These are phyloP conservation scores for Strix uralensis DNA, from an alignment of 2,113 vertebrate species.

Conservation along the genomic window DNA sequence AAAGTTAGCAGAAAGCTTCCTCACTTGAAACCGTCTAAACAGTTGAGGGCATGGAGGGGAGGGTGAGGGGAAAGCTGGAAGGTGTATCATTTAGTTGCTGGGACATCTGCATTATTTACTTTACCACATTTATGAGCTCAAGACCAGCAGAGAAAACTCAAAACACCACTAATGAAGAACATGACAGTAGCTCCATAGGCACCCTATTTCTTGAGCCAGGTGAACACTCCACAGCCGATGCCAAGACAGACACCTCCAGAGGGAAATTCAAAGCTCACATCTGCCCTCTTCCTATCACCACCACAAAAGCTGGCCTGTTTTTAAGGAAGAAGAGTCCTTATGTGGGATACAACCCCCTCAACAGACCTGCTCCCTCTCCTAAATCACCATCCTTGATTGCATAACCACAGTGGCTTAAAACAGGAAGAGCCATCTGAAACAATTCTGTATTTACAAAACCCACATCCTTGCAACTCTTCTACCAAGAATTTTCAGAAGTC, in stretches of 20 bases:
- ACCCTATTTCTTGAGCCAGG: neutral
- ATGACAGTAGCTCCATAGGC: fast-evolving
- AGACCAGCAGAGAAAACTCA: neutral
- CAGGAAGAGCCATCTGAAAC: neutral
- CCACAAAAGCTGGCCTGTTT: neutral
- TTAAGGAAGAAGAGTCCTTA: neutral
- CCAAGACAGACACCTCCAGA: neutral
- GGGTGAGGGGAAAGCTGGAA: neutral
- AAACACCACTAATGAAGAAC: fast-evolving
- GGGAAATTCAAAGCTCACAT: neutral
- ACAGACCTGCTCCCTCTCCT: neutral
- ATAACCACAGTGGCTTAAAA: neutral
- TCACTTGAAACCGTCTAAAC: neutral
- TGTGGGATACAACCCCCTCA: fast-evolving
- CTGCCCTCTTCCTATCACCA: fast-evolving
- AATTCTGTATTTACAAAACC: neutral
- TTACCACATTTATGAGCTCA: neutral
- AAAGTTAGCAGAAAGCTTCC: neutral
- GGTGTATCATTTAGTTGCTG: fast-evolving
- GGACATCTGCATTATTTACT: neutral
- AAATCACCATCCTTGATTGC: neutral
- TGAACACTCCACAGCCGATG: neutral
- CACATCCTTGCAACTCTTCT: neutral
- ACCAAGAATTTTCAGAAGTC: neutral
- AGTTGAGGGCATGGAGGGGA: neutral